Conservation (phyloP, 2,797 vertebrate species). For the Buceros bicornis region DNA sequence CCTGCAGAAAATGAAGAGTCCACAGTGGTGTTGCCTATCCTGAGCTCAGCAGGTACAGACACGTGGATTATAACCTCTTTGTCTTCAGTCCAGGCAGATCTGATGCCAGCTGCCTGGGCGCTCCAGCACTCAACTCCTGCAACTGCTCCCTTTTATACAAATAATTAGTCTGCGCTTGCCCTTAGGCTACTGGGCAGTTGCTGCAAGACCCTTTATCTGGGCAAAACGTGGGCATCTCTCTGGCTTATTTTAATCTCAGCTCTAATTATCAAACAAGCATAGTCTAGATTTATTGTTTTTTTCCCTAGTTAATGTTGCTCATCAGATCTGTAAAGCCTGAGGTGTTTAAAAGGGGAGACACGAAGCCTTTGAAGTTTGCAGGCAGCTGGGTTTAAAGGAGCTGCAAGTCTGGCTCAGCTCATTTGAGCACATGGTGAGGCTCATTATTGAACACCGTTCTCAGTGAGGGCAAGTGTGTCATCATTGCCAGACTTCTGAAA, state of each 20-base stretch:
- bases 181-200: neutral
- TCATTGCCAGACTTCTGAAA: conserved; percentile 1
- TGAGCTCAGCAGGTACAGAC: neutral
- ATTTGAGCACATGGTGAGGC: conserved; percentile 16
- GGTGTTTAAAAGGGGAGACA: neutral
- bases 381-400: conserved; percentile 12
- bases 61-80: neutral
- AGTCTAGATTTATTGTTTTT: neutral
- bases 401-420: conserved; percentile 39
- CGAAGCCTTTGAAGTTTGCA: conserved; percentile 3
- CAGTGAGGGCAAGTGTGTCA: conserved; percentile 58
- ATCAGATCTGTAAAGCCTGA: neutral
- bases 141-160: neutral
- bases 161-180: neutral
- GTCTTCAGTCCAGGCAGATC: neutral
- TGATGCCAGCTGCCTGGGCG: neutral
- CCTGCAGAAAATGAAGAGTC: neutral
- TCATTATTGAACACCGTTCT: conserved; percentile 51
- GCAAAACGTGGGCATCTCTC: neutral
- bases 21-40: rapidly evolving
- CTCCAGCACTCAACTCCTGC: neutral
- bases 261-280: neutral
- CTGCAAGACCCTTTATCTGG: neutral
- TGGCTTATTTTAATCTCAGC: neutral
- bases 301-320: neutral